These are phyloP conservation scores for Vanacampus margaritifer DNA, from an alignment of 2,113 vertebrate species.

Conservation along the genomic window DNA sequence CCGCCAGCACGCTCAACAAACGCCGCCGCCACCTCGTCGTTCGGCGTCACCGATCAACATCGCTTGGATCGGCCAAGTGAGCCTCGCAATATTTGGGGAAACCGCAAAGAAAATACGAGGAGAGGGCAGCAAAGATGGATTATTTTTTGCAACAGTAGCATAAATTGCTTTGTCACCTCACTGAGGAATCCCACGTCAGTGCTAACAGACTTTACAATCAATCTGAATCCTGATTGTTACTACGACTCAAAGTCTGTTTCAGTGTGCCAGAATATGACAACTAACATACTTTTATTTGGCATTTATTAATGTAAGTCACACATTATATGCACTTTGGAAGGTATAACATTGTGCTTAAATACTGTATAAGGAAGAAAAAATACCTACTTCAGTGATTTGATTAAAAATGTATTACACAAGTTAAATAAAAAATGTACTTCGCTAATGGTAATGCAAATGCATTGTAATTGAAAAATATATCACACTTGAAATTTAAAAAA, in stretches of 20 bases:
- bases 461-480: no score
- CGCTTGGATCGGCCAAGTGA: slow-evolving; percentile 34
- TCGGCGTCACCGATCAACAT: slow-evolving; percentile 51
- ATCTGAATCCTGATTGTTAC: neutral
- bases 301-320: no score
- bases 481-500: no score
- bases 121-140: slow-evolving; percentile 7
- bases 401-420: no score
- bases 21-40: slow-evolving; percentile 14
- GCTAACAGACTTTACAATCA: neutral
- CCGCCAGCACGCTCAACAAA: slow-evolving; percentile 9
- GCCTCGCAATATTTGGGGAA: slow-evolving; percentile 47
- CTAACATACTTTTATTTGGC: neutral
- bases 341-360: no score
- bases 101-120: slow-evolving; percentile 29
- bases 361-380: no score
- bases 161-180: neutral
- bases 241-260: neutral
- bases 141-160: neutral
- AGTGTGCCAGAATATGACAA: neutral
- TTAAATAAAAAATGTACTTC: no score
- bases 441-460: no score
- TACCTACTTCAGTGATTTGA: no score
- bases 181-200: neutral
- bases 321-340: no score